Percentiles rank a stretch among this genome's conserved stretches.
These are phyloP conservation scores for Prionace glauca DNA, from an alignment of 2,797 vertebrate genomes.

Conservation along the genomic window DNA sequence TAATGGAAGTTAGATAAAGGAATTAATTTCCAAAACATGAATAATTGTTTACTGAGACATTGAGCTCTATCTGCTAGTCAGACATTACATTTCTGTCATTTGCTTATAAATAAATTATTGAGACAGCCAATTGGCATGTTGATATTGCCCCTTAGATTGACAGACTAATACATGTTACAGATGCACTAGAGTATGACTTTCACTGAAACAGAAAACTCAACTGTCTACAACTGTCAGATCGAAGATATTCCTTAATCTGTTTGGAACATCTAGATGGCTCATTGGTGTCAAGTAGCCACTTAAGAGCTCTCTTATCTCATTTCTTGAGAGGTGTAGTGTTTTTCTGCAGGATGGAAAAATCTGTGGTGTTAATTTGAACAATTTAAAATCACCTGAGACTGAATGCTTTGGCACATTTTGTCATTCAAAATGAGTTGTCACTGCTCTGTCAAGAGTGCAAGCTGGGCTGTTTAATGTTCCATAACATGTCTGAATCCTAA, in stretches of 20 bases:
- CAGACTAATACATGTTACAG: slow-evolving; percentile 47
- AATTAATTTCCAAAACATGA: slow-evolving; percentile 47
- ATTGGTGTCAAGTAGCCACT: slow-evolving; percentile 43
- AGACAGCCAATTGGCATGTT: slow-evolving; percentile 50
- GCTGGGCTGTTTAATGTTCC: not conserved
- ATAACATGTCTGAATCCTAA: not conserved
- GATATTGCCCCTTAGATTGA: slow-evolving; percentile 48
- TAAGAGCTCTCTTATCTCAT: slow-evolving; percentile 36
- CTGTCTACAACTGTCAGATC: slow-evolving; percentile 44
- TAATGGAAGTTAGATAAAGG: slow-evolving; percentile 52
- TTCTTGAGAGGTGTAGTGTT: slow-evolving; percentile 34
- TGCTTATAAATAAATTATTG: slow-evolving; percentile 54
- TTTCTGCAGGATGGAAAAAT: slow-evolving; percentile 30
- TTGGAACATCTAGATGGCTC: slow-evolving; percentile 47
- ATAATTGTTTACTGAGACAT: slow-evolving; percentile 47
- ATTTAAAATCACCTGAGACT: slow-evolving; percentile 2
- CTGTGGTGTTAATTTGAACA: slow-evolving; percentile 30
- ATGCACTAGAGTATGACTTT: slow-evolving; percentile 47
- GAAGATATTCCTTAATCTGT: slow-evolving; percentile 44
- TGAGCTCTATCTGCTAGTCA: slow-evolving; percentile 46
- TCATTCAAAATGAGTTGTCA: not conserved
- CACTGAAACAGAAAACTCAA: slow-evolving; percentile 48
- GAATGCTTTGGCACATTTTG: not conserved
- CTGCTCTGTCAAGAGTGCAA: not conserved
- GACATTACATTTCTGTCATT: slow-evolving; percentile 47